Base-by-base conservation (phyloP, 2,888 invertebrate species). In the Ferdinandea cuprea region DNA sequence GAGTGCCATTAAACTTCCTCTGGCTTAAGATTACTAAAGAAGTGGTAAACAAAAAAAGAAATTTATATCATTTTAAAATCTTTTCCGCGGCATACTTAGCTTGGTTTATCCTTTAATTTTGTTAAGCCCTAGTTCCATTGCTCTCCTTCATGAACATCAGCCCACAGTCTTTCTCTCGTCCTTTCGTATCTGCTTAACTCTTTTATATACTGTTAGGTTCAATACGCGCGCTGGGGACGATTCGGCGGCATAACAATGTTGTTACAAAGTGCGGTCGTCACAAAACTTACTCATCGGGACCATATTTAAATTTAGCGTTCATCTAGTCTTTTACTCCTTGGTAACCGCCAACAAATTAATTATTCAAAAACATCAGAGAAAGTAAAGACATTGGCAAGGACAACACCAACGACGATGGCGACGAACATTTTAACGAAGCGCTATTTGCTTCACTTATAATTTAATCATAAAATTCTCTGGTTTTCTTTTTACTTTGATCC, bases 391-490 rank as follows among this genome's bases (percentile, higher is more conserved):
- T n/a, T 37, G 37, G n/a, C 28, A 54, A 44, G 8, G 54, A 50
- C 35, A 63, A 2, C 21, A 19, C n/a, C n/a, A 59, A 63, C 32
- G 9, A 35, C 17, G 35, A 61, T 42, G 40, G 30, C 28, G 56
- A 48, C 13, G 37, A 32, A 19, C 54, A 30, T 44, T 46, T 56
- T 65, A 73, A 54, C 37, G 63, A 72, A 72, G 44, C 42, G 44
- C 52, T 37, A 35, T 52, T 37, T 50, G 63, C 63, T 56, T 73
- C 19, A 37, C 46, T 46, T 37, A 63, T 63, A 63, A 73, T 63
- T 73, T 73, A 63, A 73, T 63, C 63, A 73, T 73, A 63, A 73
- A 73, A 73, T 54, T 30, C 37, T 44, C 52, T 46, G 54, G 63
- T 52, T 61, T 44, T 32, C 37, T 37, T 46, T 30, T n/a, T 19